Percentiles rank a stretch among this genome's conserved stretches.
Evolutionary conservation across 1,140 invertebrate genomes (phyloP).

Genomic region (Arctopsyche grandis): DNA sequence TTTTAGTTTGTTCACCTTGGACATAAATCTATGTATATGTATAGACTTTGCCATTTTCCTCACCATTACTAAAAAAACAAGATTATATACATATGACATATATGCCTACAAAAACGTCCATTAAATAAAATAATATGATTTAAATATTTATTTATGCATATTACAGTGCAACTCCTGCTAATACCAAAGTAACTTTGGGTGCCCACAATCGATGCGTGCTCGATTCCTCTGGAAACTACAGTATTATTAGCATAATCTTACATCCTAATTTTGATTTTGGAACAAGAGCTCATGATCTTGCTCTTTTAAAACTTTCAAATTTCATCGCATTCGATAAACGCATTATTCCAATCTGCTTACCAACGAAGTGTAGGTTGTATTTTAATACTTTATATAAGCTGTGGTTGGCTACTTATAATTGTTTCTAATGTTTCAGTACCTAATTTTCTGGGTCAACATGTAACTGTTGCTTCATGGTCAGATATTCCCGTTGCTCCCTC

Average conservation of each 20-base stretch:
- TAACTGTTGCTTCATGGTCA: conserved; percentile 69
- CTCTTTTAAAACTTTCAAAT: conserved; percentile 67
- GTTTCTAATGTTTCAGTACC: conserved; percentile 20
- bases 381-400: background rate
- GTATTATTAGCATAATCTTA: conserved; percentile 62
- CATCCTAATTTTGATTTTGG: conserved; percentile 66
- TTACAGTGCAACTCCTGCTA: conserved; percentile 60
- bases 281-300: conserved; percentile 69
- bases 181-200: conserved; percentile 67
- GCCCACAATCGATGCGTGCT: conserved; percentile 65
- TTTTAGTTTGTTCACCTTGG: too few species aligned
- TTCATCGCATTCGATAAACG: conserved; percentile 66
- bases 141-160: background rate
- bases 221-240: conserved; percentile 64
- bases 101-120: too few species aligned
- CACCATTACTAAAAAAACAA: too few species aligned
- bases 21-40: too few species aligned
- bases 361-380: conserved; percentile 52
- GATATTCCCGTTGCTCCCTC: conserved; percentile 35
- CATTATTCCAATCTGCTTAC: conserved; percentile 70
- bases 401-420: background rate
- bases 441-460: conserved; percentile 63
- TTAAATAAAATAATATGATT: too few species aligned
- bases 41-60: too few species aligned
- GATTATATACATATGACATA: too few species aligned